Conservation (phyloP, 1,140 invertebrate species). For the Drosophila sulfurigaster region DNA sequence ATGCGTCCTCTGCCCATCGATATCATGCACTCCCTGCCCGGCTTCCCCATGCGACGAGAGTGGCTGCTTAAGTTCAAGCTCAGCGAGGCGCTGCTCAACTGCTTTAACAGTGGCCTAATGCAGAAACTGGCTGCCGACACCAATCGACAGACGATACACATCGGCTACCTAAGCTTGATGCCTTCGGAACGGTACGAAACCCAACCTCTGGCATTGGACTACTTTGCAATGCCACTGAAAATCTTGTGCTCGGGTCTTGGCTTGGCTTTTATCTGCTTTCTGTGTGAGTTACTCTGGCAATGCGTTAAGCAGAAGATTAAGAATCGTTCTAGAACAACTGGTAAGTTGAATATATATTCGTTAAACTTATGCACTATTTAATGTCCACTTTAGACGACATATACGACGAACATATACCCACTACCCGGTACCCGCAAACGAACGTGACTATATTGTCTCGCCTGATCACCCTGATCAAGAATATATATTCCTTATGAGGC, state of each 20-base stretch:
- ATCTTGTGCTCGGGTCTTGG: conserved; percentile 19
- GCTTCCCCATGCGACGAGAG: conserved; percentile 55
- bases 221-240: conserved; percentile 40
- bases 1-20: conserved; percentile 47
- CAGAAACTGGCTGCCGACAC: conserved; percentile 52
- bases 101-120: conserved; percentile 50
- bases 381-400: too few species aligned
- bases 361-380: too few species aligned
- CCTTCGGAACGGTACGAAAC: conserved; percentile 34
- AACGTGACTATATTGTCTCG: too few species aligned
- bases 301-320: not conserved
- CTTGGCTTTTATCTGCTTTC: conserved; percentile 21
- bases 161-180: conserved; percentile 46
- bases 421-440: too few species aligned
- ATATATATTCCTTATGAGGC: too few species aligned
- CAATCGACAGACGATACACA: conserved; percentile 35
- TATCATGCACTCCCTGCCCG: conserved; percentile 47
- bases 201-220: conserved; percentile 40
- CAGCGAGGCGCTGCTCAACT: conserved; percentile 49
- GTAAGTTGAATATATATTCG: not conserved
- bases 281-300: conserved; percentile 29
- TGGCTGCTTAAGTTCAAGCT: conserved; percentile 56
- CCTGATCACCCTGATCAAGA: too few species aligned
- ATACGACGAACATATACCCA: too few species aligned
- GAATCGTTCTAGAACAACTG: not conserved